Evolutionary conservation across 2,113 vertebrate species (phyloP).

Genomic region (Hepsetus odoe): DNA sequence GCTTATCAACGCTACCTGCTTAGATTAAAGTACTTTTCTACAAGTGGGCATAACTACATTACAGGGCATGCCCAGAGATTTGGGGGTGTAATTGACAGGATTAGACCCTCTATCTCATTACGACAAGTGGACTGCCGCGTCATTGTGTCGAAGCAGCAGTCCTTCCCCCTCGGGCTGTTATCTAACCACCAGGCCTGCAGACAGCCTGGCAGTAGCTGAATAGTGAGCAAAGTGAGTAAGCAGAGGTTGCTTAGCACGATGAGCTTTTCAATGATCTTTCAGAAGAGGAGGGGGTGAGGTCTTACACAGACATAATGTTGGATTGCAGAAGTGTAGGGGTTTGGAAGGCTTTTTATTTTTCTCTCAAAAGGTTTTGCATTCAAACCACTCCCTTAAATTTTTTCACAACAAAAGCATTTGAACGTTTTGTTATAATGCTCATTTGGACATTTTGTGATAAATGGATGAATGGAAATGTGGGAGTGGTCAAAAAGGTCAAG

Average conservation of each 20-base stretch:
- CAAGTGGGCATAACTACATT: not conserved
- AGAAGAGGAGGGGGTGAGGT: not conserved
- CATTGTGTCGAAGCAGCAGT: not conserved
- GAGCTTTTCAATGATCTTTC: not conserved
- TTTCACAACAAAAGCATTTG: no score
- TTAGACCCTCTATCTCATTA: constrained; percentile 8
- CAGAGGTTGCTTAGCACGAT: constrained; percentile 1
- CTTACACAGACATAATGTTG: not conserved
- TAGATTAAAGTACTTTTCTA: not conserved
- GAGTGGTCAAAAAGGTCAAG: no score
- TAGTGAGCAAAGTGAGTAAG: not conserved
- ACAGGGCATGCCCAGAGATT: not conserved
- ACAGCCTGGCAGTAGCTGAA: constrained; percentile 3
- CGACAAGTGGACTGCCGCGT: constrained; percentile 3
- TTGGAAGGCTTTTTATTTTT: no score
- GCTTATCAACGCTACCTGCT: not conserved
- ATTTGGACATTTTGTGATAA: no score
- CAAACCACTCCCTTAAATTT: not conserved
- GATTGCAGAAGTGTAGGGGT: not conserved
- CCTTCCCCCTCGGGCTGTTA: constrained; percentile 8
- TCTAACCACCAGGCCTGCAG: constrained; percentile 2
- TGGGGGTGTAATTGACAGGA: constrained; percentile 9
- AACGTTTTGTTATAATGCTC: no score
- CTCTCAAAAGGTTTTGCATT: not conserved
- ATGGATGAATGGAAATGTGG: no score